Evolutionary conservation across 2,888 invertebrate genomes (phyloP).

Genomic region (Euphydryas editha): DNA sequence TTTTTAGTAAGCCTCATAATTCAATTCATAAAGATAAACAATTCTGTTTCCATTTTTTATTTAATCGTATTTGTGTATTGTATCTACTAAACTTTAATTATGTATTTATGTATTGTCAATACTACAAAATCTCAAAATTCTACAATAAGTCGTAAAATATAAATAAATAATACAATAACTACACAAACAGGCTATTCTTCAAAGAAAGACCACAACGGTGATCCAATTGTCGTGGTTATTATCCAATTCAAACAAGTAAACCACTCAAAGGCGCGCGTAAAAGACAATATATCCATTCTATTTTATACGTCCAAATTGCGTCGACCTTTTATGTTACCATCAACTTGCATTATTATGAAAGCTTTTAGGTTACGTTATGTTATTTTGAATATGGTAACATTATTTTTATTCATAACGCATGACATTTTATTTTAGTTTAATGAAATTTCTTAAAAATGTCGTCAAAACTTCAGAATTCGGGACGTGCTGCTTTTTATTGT

Average conservation of each 20-base stretch:
- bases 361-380: slow-evolving; percentile 51
- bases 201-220: slow-evolving; percentile 23
- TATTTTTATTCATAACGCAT: slow-evolving; percentile 22
- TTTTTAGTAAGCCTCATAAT: too few relatives aligned
- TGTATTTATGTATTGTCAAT: too few relatives aligned
- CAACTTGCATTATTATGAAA: slow-evolving; percentile 56
- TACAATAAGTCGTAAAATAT: too few relatives aligned
- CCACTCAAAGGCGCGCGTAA: slow-evolving; percentile 36
- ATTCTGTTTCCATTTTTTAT: too few relatives aligned
- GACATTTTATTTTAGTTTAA: slow-evolving; percentile 20
- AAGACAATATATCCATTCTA: slow-evolving; percentile 52
- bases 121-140: too few relatives aligned
- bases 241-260: slow-evolving; percentile 31
- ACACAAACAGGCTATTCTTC: too few relatives aligned
- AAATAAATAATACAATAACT: too few relatives aligned
- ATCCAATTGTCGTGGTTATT: slow-evolving; percentile 27
- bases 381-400: slow-evolving; percentile 26
- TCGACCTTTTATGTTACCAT: slow-evolving; percentile 54
- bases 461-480: slow-evolving; percentile 17
- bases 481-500: slow-evolving; percentile 28
- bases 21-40: too few relatives aligned
- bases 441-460: slow-evolving; percentile 32
- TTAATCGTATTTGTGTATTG: too few relatives aligned
- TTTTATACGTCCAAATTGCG: slow-evolving; percentile 57
- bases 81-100: too few relatives aligned